Percentiles rank a stretch among this genome's conserved stretches.
These are phyloP conservation scores for Apantesis nais DNA, from an alignment of 2,888 invertebrate species.

Conservation along the genomic window DNA sequence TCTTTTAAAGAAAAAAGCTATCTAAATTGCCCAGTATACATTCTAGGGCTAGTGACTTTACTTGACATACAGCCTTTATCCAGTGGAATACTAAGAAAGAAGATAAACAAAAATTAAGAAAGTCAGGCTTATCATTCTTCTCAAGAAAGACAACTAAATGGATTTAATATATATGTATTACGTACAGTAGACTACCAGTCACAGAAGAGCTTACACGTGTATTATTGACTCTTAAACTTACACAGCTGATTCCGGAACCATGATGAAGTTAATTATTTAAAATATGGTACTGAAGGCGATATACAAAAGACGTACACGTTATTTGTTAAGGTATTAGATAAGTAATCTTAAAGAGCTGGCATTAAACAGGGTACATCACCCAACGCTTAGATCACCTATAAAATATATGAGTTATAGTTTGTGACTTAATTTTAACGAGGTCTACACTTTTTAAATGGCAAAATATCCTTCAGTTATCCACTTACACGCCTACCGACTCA, in stretches of 20 bases:
- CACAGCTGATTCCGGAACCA: neutral
- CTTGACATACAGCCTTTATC: neutral
- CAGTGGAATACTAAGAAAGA: neutral
- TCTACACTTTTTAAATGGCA: slow-evolving; percentile 34
- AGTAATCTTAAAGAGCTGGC: neutral
- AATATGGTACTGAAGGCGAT: neutral
- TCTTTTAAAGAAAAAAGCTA: no score
- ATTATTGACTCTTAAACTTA: neutral
- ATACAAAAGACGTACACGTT: neutral
- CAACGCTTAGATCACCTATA: slow-evolving; percentile 27
- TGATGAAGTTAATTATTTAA: neutral
- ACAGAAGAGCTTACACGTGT: neutral
- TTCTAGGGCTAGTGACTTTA: neutral
- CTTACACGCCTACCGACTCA: slow-evolving; percentile 52
- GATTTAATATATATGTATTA: no score
- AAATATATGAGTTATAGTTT: slow-evolving; percentile 39
- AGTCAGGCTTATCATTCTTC: no score
- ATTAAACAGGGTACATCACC: slow-evolving; percentile 28
- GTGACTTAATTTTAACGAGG: slow-evolving; percentile 44
- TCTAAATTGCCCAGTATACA: no score
- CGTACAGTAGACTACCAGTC: no score
- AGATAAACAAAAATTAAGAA: neutral
- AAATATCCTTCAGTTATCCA: slow-evolving; percentile 56
- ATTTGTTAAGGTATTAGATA: neutral
- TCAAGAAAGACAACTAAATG: no score